phyloP scores from a whole-genome alignment of 2,888 invertebrate genomes.

The Ectobius pallidus region DNA sequence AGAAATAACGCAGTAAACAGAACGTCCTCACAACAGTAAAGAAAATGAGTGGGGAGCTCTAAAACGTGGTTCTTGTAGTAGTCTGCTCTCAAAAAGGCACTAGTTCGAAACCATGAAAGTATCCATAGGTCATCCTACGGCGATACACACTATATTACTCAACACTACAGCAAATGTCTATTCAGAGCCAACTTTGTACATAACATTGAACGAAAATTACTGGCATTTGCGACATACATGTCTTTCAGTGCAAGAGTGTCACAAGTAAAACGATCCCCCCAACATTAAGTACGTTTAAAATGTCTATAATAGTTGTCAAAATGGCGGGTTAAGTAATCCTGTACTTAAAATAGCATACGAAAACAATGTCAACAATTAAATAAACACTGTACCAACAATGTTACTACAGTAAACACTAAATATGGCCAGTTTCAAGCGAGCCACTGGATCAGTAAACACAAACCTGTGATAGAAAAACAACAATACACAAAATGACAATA shows the following conservation, averaged over 20 bases:
- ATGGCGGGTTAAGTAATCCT: slow-evolving; percentile 18
- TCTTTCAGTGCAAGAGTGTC: neutral
- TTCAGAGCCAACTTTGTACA: slow-evolving; percentile 19
- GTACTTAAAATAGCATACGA: slow-evolving; percentile 21
- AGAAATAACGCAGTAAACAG: too few species aligned
- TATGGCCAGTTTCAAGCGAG: neutral
- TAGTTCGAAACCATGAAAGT: too few species aligned
- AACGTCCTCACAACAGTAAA: too few species aligned
- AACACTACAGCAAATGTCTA: too few species aligned
- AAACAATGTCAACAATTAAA: neutral
- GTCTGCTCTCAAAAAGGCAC: too few species aligned
- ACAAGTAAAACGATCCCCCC: neutral
- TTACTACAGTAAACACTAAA: neutral
- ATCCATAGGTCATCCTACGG: too few species aligned
- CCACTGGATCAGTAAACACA: too few species aligned
- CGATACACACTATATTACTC: neutral
- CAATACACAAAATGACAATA: neutral
- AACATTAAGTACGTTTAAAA: neutral
- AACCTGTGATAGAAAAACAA: too few species aligned
- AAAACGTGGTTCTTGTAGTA: too few species aligned
- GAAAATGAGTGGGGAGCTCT: too few species aligned
- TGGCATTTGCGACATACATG: neutral
- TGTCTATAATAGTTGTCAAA: slow-evolving; percentile 12
- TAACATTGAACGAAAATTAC: neutral
- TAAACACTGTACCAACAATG: neutral